Evolutionary conservation across 2,888 invertebrate species (phyloP), one percentile per base, ranked within the genome.

Genomic region (Pollenia amentaria): DNA sequence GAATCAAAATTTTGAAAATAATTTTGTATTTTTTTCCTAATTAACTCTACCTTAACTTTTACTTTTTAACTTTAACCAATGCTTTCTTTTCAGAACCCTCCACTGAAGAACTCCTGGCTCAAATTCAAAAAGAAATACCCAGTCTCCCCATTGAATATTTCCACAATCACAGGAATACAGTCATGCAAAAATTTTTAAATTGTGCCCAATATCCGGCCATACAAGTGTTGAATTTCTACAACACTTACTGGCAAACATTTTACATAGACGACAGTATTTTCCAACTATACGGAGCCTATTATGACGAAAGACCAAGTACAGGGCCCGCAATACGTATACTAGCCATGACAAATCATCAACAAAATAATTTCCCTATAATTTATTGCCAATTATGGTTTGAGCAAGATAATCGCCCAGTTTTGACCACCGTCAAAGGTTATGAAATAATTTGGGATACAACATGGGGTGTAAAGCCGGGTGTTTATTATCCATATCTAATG

Each of bases 361-460:
- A 29, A 9, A 40, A 44, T 11, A 38, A 46, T 29, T 53, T 46
- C 46, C 83, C 83, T 2, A 55, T 11, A 65, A 57, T 72, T 29
- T 84, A 78, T 65, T 84, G 83, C 4, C 83, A 84, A 51, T 6
- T 84, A 16, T 84, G 83, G 83, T 84, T 40, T 48, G 48, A 84
- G 29, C 9, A 78, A 46, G 95, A 96, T 89, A 95, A 95, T 85
- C 96, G 96, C 89, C 97, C 97, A 0, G 96, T 96, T 11, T 95
- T 97, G 29, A 95, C 96, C n/a, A 96, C 96, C 90, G 96, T 95
- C 46, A 95, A 96, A 89, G 97, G 97, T 92, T 97, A 97, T 94
- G 97, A 97, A 92, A 97, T 97, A 93, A 96, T 97, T 90, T 98
- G 97, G 98, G 96, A 97, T 92, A 95, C 95, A 89, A 97, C 97